Conservation (phyloP, 2,113 vertebrate species). For the Rhombomys opimus region DNA sequence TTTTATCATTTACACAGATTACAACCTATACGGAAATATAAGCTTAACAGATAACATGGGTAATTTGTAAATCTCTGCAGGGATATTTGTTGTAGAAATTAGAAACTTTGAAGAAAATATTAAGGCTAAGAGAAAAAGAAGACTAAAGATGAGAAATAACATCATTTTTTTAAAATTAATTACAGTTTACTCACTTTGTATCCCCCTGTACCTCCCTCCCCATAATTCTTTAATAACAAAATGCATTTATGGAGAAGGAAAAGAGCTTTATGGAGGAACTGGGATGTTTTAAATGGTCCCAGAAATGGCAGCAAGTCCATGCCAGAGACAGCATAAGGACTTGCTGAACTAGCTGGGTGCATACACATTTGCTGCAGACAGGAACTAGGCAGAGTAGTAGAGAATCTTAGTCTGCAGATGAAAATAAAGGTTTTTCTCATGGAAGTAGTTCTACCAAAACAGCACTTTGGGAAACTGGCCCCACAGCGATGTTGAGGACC, state of each 20-base stretch:
- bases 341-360: not conserved
- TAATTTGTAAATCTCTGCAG: not conserved
- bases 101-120: slow-evolving; percentile 35
- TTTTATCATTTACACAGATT: not conserved
- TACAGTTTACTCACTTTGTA: no score
- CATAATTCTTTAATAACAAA: not conserved
- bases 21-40: not conserved
- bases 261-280: no score
- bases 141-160: not conserved
- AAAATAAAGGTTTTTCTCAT: not conserved
- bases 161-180: not conserved
- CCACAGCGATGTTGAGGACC: not conserved
- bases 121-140: not conserved
- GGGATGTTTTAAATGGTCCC: not conserved
- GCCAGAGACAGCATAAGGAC: not conserved
- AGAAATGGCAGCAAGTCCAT: not conserved
- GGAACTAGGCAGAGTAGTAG: not conserved
- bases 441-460: not conserved
- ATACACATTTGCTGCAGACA: not conserved
- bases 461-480: not conserved
- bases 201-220: no score
- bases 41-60: not conserved
- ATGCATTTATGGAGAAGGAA: not conserved
- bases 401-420: slow-evolving; percentile 17
- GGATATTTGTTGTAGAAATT: slow-evolving; percentile 1